These are phyloP conservation scores for Alaudala cheleensis DNA, from an alignment of 2,113 vertebrate genomes.

Conservation along the genomic window DNA sequence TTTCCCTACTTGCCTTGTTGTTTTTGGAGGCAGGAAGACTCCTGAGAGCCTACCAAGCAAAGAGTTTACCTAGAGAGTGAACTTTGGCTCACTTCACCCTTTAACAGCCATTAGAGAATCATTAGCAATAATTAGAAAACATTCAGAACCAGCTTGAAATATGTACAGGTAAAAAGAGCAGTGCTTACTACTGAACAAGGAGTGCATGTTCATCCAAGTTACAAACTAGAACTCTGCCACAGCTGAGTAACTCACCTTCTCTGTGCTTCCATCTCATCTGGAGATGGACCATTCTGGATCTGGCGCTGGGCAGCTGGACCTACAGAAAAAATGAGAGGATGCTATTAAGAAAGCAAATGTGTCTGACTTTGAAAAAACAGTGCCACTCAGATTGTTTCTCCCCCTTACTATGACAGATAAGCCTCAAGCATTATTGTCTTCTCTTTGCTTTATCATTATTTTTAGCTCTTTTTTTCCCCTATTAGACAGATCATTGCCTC, in stretches of 20 bases:
- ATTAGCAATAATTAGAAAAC: background rate
- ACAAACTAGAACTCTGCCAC: background rate
- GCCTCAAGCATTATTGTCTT: background rate
- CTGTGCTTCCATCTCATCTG: constrained; percentile 92
- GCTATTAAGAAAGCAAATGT: background rate
- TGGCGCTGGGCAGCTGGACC: constrained; percentile 92
- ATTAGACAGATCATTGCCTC: background rate
- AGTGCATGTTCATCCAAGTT: background rate
- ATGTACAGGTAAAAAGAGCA: background rate
- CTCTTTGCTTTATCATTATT: background rate
- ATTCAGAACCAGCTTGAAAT: background rate
- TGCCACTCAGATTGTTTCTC: background rate
- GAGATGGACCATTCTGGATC: constrained; percentile 90
- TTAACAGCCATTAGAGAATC: background rate
- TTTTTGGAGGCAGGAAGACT: background rate
- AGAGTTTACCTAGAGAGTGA: background rate
- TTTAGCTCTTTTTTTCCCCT: background rate
- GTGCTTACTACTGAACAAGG: background rate
- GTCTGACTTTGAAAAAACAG: background rate
- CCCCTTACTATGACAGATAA: background rate
- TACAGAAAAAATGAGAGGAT: constrained; percentile 55
- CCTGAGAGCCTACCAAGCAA: background rate
- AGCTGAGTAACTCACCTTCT: constrained; percentile 79
- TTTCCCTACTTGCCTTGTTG: background rate
- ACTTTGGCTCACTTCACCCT: background rate